Conservation (phyloP, 2,113 vertebrate species). For the Saccopteryx bilineata region DNA sequence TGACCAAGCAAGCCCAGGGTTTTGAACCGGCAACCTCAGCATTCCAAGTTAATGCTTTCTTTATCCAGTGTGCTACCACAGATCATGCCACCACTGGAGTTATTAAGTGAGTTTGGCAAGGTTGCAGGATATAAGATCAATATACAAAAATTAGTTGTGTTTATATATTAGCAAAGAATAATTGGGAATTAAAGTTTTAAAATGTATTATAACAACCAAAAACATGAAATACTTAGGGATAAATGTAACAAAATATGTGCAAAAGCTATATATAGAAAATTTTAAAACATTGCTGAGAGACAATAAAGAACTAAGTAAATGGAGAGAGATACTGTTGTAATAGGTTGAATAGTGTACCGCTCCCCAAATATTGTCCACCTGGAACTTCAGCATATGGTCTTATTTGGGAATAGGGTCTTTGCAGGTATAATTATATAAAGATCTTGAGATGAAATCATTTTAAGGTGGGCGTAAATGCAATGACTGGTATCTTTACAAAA, state of each 20-base stretch:
- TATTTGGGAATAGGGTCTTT: slow-evolving; percentile 28
- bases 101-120: slow-evolving; percentile 29
- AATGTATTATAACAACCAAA: background rate
- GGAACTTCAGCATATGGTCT: background rate
- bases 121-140: background rate
- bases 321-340: background rate
- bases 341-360: background rate
- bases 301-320: slow-evolving; percentile 33
- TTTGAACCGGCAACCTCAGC: too few species aligned
- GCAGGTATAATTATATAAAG: background rate
- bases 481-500: background rate
- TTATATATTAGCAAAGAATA: background rate
- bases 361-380: background rate
- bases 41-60: too few species aligned
- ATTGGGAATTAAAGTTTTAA: background rate
- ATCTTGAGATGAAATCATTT: slow-evolving; percentile 1
- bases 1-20: too few species aligned
- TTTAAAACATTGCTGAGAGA: slow-evolving; percentile 14
- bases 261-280: background rate
- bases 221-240: background rate
- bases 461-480: background rate
- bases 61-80: too few species aligned
- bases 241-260: background rate
- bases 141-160: background rate
- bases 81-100: background rate